Base-by-base conservation (phyloP, 37 sponge, comb jelly and placozoan species). In the Cladorhizidae sp. region DNA sequence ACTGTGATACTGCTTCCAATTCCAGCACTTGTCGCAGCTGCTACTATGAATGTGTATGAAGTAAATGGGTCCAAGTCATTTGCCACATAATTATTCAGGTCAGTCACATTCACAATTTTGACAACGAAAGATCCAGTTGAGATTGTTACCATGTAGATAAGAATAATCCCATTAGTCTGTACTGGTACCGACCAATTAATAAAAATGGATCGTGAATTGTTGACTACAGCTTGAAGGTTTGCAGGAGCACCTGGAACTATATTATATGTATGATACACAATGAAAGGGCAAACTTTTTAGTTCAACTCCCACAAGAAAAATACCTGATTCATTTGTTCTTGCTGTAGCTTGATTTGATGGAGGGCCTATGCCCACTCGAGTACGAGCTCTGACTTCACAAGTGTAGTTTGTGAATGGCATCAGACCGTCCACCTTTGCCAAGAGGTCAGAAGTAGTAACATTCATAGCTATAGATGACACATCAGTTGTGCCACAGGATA, bases 301-400 rank as follows among this genome's bases (percentile, higher is more conserved):
- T n/a, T n/a, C n/a, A n/a, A n/a, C n/a, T n/a, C n/a, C n/a, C n/a
- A n/a, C n/a, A n/a, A n/a, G n/a, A n/a, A 45, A 68, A 56, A 41
- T 37, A 84, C 79, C 80, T 36, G 43, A 65, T 81, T 87, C 82
- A 29, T n/a, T 54, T 59, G 88, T 87, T 59, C 1, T 67, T 33
- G 40, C 57, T 23, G 55, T 9, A 35, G 25, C 56, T 31, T 36
- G 1, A 11, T 65, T 33, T 25, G 84, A 83, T 14, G 56, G 41
- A 32, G 25, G 33, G 26, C 89, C 82, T 38, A 72, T 70, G 25
- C 89, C 89, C 57, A 42, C 80, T 73, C 58, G 55, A 18, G 89
- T 89, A 61, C 59, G 78, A 22, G 85, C 90, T 40, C 85, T 62
- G 42, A 84, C 84, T 52, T 29, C 33, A 74, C 80, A 84, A 12